Evolutionary conservation across 1,140 invertebrate species (phyloP), one percentile per base, ranked within the genome.

Genomic region (Eulimnadia texana): DNA sequence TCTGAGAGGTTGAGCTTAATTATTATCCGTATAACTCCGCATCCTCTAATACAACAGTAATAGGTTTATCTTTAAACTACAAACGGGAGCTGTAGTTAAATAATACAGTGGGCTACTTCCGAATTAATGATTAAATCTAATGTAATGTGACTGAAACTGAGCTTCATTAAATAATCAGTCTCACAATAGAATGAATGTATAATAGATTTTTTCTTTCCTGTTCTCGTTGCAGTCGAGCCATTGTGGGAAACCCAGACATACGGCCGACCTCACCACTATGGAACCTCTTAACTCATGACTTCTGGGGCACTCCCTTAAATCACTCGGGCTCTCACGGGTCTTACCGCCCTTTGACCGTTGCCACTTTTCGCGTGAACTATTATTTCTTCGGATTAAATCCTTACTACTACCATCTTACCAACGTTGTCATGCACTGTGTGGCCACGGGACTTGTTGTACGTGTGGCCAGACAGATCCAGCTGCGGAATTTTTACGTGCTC

Each of bases 281-380:
- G 3, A 71, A 73, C 19, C 75, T 88, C 65, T 80, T 90, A 64
- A 77, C 80, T 67, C 86, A 93, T 72, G 91, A 94, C 73, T 94
- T 91, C 74, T 94, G 91, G 91, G 91, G 90, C 54, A 93, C 89
- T 22, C 85, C 89, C 29, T 74, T 94, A 63, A 80, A 77, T 42
- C 88, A 92, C 70, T 80, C 79, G 64, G 87, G 88, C 22, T 91
- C 89, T 0, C 94, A 98, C 79, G 95, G 95, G 69, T 97, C 93
- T 2, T 97, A 96, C 75, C 80, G 94, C 28, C 94, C 94, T 1
- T 76, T 98, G 61, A 93, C 89, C 70, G 92, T 94, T 29, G 80
- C 95, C 50, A 90, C 92, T 3, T 97, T 96, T 75, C 80, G 93
- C 64, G 81, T 93, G 50, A 61, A 49, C 1, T 50, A 50, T 3